A percentile compares a stretch with the other conserved stretches of the same genome.
These are phyloP conservation scores for Pachyuromys duprasi DNA, from an alignment of 2,797 vertebrate species.

Conservation along the genomic window DNA sequence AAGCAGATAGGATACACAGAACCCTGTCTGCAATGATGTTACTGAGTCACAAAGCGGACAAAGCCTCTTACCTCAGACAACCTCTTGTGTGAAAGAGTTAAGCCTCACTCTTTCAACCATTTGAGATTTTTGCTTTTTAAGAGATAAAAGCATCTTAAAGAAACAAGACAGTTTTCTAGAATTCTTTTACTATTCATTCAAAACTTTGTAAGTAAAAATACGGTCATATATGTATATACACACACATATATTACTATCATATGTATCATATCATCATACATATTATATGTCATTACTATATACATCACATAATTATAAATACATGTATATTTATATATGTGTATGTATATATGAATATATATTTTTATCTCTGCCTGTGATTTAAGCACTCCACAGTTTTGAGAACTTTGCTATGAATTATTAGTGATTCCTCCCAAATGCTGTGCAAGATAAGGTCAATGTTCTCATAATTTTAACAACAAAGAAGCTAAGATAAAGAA, in stretches of 20 bases:
- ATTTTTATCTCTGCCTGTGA: not conserved
- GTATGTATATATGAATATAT: not conserved
- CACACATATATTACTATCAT: not conserved
- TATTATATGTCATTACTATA: not conserved
- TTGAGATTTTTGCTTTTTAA: not conserved
- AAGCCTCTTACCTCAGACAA: not conserved
- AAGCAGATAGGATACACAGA: not conserved
- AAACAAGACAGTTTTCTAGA: not conserved
- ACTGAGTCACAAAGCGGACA: not conserved
- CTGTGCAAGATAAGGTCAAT: slow-evolving; percentile 28
- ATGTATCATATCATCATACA: not conserved
- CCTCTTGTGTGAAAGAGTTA: not conserved
- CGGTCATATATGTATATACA: not conserved
- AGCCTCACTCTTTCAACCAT: not conserved
- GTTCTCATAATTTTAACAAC: slow-evolving; percentile 60
- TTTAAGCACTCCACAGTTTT: slow-evolving; percentile 14
- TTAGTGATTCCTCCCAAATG: slow-evolving; percentile 22
- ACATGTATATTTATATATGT: not conserved
- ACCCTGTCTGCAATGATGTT: not conserved
- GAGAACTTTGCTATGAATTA: slow-evolving; percentile 35
- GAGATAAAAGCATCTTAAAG: not conserved
- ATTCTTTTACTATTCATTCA: not conserved
- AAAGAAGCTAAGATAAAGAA: slow-evolving; percentile 49
- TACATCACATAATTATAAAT: not conserved
- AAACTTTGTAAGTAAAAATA: slow-evolving; percentile 21